Conservation (phyloP, 1,140 invertebrate species). For the Vollenhovia emeryi region DNA sequence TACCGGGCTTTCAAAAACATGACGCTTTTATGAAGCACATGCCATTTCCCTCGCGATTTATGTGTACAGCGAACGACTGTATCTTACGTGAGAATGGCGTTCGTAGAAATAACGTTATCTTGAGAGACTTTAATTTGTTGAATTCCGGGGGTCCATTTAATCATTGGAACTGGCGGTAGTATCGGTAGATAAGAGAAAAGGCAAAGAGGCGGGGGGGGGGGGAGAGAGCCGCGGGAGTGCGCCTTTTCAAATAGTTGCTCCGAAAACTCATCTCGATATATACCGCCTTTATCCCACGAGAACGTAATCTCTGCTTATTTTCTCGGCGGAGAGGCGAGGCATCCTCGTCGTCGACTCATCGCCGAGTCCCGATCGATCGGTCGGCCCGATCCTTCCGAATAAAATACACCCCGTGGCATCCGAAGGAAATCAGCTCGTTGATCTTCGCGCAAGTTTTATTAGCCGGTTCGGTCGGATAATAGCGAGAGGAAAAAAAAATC, state of each 20-base stretch:
- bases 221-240: not conserved
- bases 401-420: not conserved
- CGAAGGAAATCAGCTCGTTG: not conserved
- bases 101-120: slow-evolving; percentile 16
- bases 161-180: slow-evolving; percentile 12
- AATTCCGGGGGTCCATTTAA: slow-evolving; percentile 35
- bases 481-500: slow-evolving; percentile 18
- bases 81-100: not conserved
- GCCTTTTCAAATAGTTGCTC: slow-evolving; percentile 32
- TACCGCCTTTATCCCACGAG: slow-evolving; percentile 24
- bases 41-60: not conserved
- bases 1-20: not conserved
- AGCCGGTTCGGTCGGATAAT: slow-evolving; percentile 5
- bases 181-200: slow-evolving; percentile 20
- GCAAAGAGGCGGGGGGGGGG: not conserved
- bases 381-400: slow-evolving; percentile 9
- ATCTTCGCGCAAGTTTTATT: slow-evolving; percentile 30
- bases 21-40: not conserved
- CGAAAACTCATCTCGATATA: slow-evolving; percentile 49
- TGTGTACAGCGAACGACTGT: not conserved
- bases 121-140: not conserved
- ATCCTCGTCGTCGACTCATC: slow-evolving; percentile 36
- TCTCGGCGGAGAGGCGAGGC: not conserved
- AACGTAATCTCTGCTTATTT: slow-evolving; percentile 13
- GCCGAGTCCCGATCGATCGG: slow-evolving; percentile 8